Evolutionary conservation across 2,113 vertebrate genomes (phyloP).

Genomic region (Bujurquina vittata): DNA sequence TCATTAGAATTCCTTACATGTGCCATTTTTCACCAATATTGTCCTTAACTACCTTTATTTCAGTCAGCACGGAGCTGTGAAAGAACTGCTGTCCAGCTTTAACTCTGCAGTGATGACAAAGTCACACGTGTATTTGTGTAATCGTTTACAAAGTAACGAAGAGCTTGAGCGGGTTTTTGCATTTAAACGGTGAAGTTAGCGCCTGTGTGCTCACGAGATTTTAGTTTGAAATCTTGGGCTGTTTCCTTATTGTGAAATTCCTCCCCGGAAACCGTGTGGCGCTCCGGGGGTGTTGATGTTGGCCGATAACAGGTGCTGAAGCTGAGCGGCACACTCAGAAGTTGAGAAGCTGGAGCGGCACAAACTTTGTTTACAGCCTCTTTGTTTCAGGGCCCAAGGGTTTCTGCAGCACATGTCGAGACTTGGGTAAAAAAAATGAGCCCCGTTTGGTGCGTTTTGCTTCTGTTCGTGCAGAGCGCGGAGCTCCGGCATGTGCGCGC

Average conservation of each 20-base stretch:
- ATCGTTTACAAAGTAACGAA: too few species aligned
- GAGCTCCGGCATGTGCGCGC: constrained; percentile 39
- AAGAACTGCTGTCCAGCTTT: too few species aligned
- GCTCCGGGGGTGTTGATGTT: neutral
- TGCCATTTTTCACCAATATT: neutral
- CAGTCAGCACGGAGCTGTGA: neutral
- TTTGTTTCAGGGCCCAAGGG: neutral
- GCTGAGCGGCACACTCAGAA: neutral
- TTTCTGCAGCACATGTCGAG: constrained; percentile 28
- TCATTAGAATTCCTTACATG: neutral
- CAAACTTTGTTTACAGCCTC: neutral
- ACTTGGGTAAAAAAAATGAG: too few species aligned
- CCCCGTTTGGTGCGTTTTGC: constrained; percentile 30
- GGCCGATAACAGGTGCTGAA: constrained; percentile 1
- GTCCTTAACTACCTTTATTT: neutral
- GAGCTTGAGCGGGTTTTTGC: too few species aligned
- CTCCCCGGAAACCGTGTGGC: constrained; percentile 33
- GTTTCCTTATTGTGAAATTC: constrained; percentile 47
- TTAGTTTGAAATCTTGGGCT: neutral
- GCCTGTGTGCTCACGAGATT: neutral
- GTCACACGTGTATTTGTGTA: too few species aligned
- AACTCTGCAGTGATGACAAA: too few species aligned
- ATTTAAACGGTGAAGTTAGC: too few species aligned
- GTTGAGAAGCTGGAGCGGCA: neutral
- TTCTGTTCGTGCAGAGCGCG: constrained; percentile 48